Conservation (phyloP, 1,140 invertebrate genomes). For the Anastatus disparis region DNA sequence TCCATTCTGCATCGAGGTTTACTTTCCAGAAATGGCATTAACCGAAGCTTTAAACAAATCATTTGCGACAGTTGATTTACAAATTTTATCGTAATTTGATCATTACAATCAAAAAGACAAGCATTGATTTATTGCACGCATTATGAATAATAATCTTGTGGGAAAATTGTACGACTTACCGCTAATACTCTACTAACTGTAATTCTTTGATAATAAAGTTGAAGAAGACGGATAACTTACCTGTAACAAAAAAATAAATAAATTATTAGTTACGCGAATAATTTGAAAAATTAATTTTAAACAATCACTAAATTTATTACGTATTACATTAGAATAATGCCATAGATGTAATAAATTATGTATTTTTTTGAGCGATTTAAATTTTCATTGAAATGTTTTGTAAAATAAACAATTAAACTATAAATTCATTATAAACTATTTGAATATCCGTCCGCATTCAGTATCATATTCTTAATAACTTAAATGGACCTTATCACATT, state of each 20-base stretch:
- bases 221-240: conserved; percentile 3
- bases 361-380: too few species aligned
- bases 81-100: not conserved
- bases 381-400: too few species aligned
- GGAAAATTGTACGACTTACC: conserved; percentile 19
- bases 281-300: too few species aligned
- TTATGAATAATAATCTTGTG: not conserved
- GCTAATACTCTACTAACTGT: not conserved
- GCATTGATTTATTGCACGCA: not conserved
- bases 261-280: too few species aligned
- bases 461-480: too few species aligned
- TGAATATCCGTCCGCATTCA: too few species aligned
- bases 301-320: too few species aligned
- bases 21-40: not conserved
- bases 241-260: conserved; percentile 18
- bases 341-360: too few species aligned
- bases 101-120: not conserved
- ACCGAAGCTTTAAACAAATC: not conserved
- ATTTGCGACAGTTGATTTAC: not conserved
- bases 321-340: too few species aligned
- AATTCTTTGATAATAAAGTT: not conserved
- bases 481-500: too few species aligned
- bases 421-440: too few species aligned
- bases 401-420: not conserved
- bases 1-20: not conserved